Evolutionary conservation across 2,888 invertebrate species (phyloP).

Genomic region (Rotaria magnacalcarata): DNA sequence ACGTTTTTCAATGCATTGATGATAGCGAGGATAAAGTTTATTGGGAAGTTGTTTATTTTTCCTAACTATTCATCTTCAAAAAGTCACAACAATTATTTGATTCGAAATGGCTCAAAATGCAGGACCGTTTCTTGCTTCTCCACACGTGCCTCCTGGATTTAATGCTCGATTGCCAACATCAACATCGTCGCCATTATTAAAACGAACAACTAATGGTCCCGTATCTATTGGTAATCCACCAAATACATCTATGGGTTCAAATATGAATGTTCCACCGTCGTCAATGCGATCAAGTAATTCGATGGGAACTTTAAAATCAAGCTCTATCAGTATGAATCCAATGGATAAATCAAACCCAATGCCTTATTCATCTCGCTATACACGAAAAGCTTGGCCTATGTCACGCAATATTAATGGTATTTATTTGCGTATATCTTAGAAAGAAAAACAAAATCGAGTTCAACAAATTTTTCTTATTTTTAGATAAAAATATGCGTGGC

Average conservation of each 20-base stretch:
- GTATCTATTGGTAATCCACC: background rate
- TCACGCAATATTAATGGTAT: background rate
- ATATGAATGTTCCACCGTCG: background rate
- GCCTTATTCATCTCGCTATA: background rate
- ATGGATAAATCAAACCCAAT: background rate
- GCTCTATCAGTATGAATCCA: background rate
- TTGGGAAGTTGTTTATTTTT: background rate
- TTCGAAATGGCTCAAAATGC: background rate
- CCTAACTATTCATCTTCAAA: background rate
- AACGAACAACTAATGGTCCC: background rate
- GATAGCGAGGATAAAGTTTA: background rate
- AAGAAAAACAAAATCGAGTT: background rate
- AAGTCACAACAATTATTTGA: background rate
- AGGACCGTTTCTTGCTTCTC: background rate
- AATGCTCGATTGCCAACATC: background rate
- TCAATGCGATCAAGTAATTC: background rate
- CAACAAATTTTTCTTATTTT: background rate
- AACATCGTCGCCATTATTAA: background rate
- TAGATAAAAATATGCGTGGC: background rate
- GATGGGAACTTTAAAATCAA: background rate
- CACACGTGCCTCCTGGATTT: background rate
- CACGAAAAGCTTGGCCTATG: background rate
- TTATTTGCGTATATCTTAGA: background rate
- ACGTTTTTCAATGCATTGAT: background rate
- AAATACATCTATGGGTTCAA: background rate